phyloP scores from a whole-genome alignment of 2,113 vertebrate genomes.

The Lamprologus callipterus region DNA sequence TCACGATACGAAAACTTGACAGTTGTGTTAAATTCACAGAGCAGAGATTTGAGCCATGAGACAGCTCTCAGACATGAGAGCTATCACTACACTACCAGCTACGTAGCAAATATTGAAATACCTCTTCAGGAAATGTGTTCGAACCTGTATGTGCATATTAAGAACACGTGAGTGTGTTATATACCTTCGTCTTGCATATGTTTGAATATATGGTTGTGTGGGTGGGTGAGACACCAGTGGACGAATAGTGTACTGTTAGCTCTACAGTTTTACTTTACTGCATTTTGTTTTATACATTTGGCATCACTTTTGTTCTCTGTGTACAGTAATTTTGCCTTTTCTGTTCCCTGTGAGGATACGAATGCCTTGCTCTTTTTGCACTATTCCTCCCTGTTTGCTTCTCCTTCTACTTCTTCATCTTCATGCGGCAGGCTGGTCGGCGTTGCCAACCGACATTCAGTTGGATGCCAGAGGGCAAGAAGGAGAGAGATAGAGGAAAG shows the following conservation, averaged over 20 bases:
- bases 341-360: neutral
- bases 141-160: neutral
- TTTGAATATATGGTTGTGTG: constrained; percentile 32
- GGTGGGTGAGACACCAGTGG: constrained; percentile 17
- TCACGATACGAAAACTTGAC: neutral
- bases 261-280: neutral
- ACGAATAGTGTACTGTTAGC: neutral
- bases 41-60: neutral
- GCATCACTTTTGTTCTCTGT: neutral
- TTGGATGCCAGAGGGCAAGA: constrained; percentile 31
- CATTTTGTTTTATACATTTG: neutral
- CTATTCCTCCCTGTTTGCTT: neutral
- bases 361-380: neutral
- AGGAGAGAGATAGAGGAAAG: neutral
- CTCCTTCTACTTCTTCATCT: constrained; percentile 25
- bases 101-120: neutral
- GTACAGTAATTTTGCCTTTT: neutral
- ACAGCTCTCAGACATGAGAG: neutral
- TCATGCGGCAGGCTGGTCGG: neutral
- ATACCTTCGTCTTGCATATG: constrained; percentile 13
- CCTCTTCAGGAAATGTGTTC: neutral
- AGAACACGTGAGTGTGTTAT: neutral
- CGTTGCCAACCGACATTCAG: constrained; percentile 39
- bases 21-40: neutral
- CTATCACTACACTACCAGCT: neutral